Conservation (phyloP, 92 coral and sea anemone genomes). For the Heliopora coerulea region DNA sequence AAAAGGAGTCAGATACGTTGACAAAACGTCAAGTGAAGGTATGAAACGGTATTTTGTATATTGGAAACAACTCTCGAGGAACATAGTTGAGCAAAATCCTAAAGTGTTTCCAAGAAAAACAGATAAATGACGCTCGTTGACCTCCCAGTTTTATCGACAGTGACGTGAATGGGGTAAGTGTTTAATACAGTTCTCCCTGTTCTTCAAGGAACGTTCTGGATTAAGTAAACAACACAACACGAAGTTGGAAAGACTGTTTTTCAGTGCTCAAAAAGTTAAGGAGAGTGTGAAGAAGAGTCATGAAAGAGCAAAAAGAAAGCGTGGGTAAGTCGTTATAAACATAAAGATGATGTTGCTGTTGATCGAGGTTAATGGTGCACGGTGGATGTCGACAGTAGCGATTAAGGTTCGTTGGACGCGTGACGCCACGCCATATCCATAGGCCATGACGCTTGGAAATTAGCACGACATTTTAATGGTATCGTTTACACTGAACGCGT, state of each 20-base stretch:
- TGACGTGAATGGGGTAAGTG: no score
- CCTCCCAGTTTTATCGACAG: no score
- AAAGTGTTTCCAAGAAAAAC: no score
- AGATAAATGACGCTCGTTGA: no score
- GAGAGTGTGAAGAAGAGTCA: constrained; percentile 69
- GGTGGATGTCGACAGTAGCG: no score
- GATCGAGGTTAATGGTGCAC: background rate
- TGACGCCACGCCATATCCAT: no score
- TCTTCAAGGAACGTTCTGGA: constrained; percentile 68
- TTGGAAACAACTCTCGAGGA: no score
- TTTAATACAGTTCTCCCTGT: background rate
- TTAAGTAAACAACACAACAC: constrained; percentile 80
- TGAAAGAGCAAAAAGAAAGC: constrained; percentile 64
- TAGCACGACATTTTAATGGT: no score
- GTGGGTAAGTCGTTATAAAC: constrained; percentile 53
- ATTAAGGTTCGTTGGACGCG: background rate
- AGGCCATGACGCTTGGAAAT: no score
- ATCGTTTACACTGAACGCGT: no score
- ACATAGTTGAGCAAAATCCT: background rate
- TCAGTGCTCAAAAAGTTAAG: constrained; percentile 78
- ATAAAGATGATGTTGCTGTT: background rate
- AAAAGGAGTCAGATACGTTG: constrained; percentile 74
- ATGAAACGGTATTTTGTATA: no score
- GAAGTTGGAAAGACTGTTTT: constrained; percentile 75
- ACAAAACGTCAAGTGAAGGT: constrained; percentile 84